Base-by-base conservation (phyloP, 2,888 invertebrate genomes). In the Drosophila koepferae region DNA sequence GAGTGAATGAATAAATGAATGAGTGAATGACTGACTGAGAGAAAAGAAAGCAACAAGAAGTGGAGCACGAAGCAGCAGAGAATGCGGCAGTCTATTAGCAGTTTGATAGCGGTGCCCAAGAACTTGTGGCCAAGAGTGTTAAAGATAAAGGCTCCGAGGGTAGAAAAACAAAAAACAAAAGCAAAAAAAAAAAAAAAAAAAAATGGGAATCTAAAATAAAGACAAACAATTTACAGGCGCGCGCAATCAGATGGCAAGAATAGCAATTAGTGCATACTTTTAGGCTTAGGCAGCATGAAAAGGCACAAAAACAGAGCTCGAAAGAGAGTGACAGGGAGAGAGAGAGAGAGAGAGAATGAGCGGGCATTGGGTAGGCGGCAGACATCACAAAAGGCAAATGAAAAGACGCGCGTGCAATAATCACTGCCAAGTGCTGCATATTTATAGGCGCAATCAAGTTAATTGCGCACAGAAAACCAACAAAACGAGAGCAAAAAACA, bases 361-460 rank as follows among this genome's bases (percentile, higher is more conserved):
- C 3, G 16, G 3, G 31, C 6, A 12, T 16, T 8, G 34, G 41
- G 34, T 9, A 10, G 8, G 10, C 18, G 44, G 38, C 16, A 51
- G 60, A 23, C 48, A 54, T 49, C 66, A 54, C 58, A 76, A 74
- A 63, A 69, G 61, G 69, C 59, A 77, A 69, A 73, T 74, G 68
- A 68, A 74, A 72, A 68, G 58, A 61, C 74, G 78, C 63, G 80
- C 81, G 73, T 74, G 82, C 73, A 79, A 90, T 90, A 89, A 90
- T 90, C 90, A 88, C 91, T 76, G 81, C 78, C 78, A 83, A 90
- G 80, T 81, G 83, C 83, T 75, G 88, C 86, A 89, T 90, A 90
- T 89, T 90, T 90, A 90, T 89, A 88, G 89, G 89, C 86, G 85
- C 90, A 90, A 90, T 90, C 85, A 88, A 85, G 83, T 89, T 88